Percentiles rank a stretch among this genome's conserved stretches.
These are phyloP conservation scores for Brenthis ino DNA, from an alignment of 2,888 invertebrate genomes.

Conservation along the genomic window DNA sequence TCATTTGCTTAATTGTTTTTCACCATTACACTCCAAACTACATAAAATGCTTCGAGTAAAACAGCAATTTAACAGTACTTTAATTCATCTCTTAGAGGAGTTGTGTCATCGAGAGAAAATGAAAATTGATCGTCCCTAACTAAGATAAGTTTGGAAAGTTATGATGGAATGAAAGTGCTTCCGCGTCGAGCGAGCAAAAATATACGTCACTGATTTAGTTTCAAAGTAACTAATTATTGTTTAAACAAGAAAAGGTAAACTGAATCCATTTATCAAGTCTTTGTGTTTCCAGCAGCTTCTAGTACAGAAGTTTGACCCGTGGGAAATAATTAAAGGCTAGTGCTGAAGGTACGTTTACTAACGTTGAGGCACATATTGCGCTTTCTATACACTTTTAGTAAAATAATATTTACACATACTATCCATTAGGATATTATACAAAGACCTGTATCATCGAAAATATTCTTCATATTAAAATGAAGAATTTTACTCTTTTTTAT, in stretches of 20 bases:
- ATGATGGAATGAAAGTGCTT: conserved; percentile 69
- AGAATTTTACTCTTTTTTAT: background rate
- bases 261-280: conserved; percentile 61
- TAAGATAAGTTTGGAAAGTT: conserved; percentile 78
- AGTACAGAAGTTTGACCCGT: conserved; percentile 2
- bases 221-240: conserved; percentile 64
- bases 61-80: conserved; percentile 44
- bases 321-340: conserved; percentile 13
- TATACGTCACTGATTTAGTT: conserved; percentile 58
- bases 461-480: background rate
- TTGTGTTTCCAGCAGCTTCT: conserved; percentile 12
- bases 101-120: conserved; percentile 71
- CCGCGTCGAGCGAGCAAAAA: conserved; percentile 60
- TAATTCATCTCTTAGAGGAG: conserved; percentile 58
- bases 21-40: conserved; percentile 21
- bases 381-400: background rate
- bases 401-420: background rate
- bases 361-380: background rate
- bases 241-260: conserved; percentile 54
- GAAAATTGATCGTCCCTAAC: conserved; percentile 78
- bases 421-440: background rate
- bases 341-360: conserved; percentile 19
- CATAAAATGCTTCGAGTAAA: conserved; percentile 24
- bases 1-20: background rate
- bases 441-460: background rate